These are phyloP conservation scores for Gonocerus acuteangulatus DNA, from an alignment of 2,888 invertebrate genomes.

Conservation along the genomic window DNA sequence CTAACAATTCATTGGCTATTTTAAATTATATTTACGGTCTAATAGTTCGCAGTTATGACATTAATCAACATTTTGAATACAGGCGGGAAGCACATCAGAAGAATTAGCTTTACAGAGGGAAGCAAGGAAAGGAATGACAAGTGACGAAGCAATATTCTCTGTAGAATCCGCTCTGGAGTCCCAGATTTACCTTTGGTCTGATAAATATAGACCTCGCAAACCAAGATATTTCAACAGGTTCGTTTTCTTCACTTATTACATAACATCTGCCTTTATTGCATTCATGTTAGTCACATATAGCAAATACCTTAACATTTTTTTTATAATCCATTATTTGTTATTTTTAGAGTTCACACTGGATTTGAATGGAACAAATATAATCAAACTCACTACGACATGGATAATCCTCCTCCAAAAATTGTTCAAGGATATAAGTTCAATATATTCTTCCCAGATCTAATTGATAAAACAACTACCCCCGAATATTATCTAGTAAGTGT, in stretches of 20 bases:
- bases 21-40: no score
- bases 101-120: conserved; percentile 61
- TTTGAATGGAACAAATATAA: conserved; percentile 99
- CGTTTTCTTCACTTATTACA: neutral
- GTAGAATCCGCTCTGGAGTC: conserved; percentile 80
- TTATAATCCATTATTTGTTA: neutral
- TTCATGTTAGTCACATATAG: no score
- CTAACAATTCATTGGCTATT: no score
- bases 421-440: conserved; percentile 99
- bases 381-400: conserved; percentile 99
- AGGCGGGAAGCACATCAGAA: conserved; percentile 45
- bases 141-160: conserved; percentile 84
- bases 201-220: conserved; percentile 95
- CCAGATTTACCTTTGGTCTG: conserved; percentile 89
- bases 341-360: conserved; percentile 75
- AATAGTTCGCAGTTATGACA: no score
- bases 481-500: conserved; percentile 76
- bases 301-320: no score
- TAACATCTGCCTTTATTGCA: no score
- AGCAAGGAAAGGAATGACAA: conserved; percentile 75
- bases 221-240: conserved; percentile 91
- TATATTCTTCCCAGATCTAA: conserved; percentile 98
- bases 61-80: neutral
- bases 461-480: conserved; percentile 86
- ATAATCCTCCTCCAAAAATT: conserved; percentile 99